phyloP scores from a whole-genome alignment of 2,797 vertebrate species.

The Melanotaenia boesemani region DNA sequence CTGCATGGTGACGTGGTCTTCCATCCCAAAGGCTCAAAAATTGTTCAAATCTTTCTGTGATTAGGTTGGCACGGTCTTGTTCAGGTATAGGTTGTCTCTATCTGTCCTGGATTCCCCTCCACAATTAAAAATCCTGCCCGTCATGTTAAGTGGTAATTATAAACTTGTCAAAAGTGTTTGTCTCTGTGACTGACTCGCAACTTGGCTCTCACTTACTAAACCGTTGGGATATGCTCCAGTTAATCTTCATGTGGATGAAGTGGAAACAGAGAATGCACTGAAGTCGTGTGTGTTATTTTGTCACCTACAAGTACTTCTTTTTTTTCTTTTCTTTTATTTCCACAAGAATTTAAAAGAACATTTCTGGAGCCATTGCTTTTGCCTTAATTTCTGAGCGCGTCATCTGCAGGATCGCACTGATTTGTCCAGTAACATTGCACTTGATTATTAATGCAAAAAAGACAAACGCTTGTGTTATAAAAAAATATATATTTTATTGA shows the following conservation, averaged over 20 bases:
- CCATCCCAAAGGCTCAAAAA: background rate
- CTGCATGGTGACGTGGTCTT: background rate
- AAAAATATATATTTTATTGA: slow-evolving; percentile 59
- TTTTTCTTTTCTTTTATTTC: background rate
- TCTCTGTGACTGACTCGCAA: too few species aligned
- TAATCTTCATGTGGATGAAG: background rate
- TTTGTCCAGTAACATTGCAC: background rate
- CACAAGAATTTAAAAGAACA: too few species aligned
- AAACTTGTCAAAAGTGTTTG: too few species aligned
- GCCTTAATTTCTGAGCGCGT: background rate
- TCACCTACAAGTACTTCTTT: background rate
- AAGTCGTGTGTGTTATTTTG: too few species aligned
- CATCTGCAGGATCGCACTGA: background rate
- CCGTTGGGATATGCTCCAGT: background rate
- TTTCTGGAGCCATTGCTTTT: too few species aligned
- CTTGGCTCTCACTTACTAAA: background rate
- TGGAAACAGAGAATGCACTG: background rate
- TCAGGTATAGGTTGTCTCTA: too few species aligned
- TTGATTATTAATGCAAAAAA: slow-evolving; percentile 6
- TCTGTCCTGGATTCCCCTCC: too few species aligned
- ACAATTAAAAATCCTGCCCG: too few species aligned
- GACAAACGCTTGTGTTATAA: slow-evolving; percentile 4
- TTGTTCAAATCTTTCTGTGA: too few species aligned
- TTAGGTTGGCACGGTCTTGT: too few species aligned
- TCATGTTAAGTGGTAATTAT: too few species aligned